Conservation (phyloP, 2,888 invertebrate species). For the Plutella xylostella region DNA sequence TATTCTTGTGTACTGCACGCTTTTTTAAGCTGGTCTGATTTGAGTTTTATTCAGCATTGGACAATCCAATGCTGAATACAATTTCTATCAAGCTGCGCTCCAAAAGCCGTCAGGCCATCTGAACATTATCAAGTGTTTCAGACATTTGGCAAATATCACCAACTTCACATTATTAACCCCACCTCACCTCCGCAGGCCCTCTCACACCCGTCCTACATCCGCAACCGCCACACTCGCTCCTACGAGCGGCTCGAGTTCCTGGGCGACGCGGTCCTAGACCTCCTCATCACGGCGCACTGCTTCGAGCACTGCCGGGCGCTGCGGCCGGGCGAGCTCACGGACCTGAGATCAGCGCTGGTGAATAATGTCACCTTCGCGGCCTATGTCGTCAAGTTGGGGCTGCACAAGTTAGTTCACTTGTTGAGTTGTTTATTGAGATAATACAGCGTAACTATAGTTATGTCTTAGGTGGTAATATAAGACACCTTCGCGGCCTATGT, state of each 20-base stretch:
- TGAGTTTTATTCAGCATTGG: too few species aligned
- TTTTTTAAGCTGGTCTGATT: too few species aligned
- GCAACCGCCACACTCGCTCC: slow-evolving; percentile 85
- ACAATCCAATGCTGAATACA: too few species aligned
- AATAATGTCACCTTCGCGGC: slow-evolving; percentile 97
- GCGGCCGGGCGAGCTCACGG: slow-evolving; percentile 90
- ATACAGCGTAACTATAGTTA: too few species aligned
- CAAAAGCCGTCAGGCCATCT: too few species aligned
- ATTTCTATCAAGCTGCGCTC: too few species aligned
- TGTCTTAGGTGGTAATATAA: slow-evolving; percentile 98
- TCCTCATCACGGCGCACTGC: slow-evolving; percentile 87
- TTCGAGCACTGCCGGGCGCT: slow-evolving; percentile 78
- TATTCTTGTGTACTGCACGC: too few species aligned
- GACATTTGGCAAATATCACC: too few species aligned
- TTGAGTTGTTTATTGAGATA: too few species aligned
- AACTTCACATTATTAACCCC: too few species aligned
- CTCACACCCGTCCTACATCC: slow-evolving; percentile 90
- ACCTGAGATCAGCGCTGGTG: slow-evolving; percentile 93
- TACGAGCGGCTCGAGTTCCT: slow-evolving; percentile 94
- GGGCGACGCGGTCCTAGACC: slow-evolving; percentile 93
- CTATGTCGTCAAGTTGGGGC: slow-evolving; percentile 84
- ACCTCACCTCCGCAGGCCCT: slow-evolving; percentile 80
- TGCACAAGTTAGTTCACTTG: slow-evolving; percentile 80
- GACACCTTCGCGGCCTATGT: slow-evolving; percentile 92
- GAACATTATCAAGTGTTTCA: too few species aligned